Base-by-base conservation (phyloP, 2,888 invertebrate genomes). In the Pediacus dermestoides region DNA sequence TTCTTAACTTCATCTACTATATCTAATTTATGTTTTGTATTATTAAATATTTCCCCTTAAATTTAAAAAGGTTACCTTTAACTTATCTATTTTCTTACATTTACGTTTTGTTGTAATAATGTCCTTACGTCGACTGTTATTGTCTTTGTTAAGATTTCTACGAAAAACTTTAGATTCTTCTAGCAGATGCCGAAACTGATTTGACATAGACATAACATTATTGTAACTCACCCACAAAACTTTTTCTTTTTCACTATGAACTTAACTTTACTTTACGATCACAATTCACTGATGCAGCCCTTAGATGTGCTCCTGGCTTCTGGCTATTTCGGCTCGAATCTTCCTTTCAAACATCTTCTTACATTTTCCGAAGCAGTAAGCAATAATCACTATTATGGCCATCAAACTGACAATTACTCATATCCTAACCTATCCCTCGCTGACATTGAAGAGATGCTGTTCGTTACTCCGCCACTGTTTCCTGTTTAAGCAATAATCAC, bases 131-230 rank as follows among this genome's bases (percentile, higher is more conserved):
- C 26, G 9, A 2, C 10, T 14, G 8, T 6, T 11, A 27, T 25
- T 16, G 2, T 39, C 27, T 10, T 34, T 39, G 7, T 27, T 27
- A 8, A 39, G n/a, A 18, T 39, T 39, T 16, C 27, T 25, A 10
- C 16, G 10, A 9, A 39, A 39, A 4, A 26, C 27, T 9, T 13
- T 2, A 8, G 35, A 4, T 15, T 39, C 34, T 15, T 35, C 34
- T 9, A 18, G 10, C 13, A 34, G 6, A n/a, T 25, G n/a, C 7
- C 27, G 15, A 11, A 39, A 39, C 2, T 11, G 12, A 16, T 9
- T 16, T 2, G 16, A 3, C 16, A 10, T 12, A 2, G 31, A 18
- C 31, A 16, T 31, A n/a, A n/a, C n/a, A n/a, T n/a, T n/a, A n/a
- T 1, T 23, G n/a, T n/a, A n/a, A 9, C 10, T 23, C 18, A 6